Percentiles rank a stretch among this genome's conserved stretches.
These are phyloP conservation scores for Meloidogyne exigua DNA, from an alignment of 1,140 invertebrate species.

Conservation along the genomic window DNA sequence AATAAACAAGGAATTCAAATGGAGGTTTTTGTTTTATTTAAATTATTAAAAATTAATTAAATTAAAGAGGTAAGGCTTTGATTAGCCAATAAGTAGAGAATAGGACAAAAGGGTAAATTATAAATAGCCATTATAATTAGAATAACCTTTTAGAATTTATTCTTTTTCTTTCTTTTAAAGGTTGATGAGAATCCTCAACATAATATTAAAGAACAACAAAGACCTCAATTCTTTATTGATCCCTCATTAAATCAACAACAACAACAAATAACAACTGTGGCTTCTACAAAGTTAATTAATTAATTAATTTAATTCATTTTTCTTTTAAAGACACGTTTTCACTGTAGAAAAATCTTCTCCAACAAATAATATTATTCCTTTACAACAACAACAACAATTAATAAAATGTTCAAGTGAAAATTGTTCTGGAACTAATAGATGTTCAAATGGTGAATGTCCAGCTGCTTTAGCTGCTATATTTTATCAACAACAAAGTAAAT, in stretches of 20 bases:
- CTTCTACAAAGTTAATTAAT: slow-evolving; percentile 15
- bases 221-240: slow-evolving; percentile 27
- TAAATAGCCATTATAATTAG: no score
- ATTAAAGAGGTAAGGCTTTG: no score
- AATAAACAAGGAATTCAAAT: slow-evolving; percentile 7
- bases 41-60: no score
- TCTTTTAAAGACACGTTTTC: slow-evolving; percentile 16
- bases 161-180: neutral
- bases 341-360: slow-evolving; percentile 20
- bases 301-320: neutral
- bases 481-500: neutral
- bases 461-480: neutral
- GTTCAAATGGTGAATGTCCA: slow-evolving; percentile 1
- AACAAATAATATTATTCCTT: neutral
- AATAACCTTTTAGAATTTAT: no score
- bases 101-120: slow-evolving; percentile 13
- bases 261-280: slow-evolving; percentile 3
- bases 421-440: neutral
- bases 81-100: no score
- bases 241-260: neutral
- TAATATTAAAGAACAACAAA: neutral
- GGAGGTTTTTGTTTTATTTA: no score
- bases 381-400: neutral
- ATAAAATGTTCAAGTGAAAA: neutral
- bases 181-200: neutral